phyloP scores from a whole-genome alignment of 2,113 vertebrate species.

The Myxocyprinus asiaticus region DNA sequence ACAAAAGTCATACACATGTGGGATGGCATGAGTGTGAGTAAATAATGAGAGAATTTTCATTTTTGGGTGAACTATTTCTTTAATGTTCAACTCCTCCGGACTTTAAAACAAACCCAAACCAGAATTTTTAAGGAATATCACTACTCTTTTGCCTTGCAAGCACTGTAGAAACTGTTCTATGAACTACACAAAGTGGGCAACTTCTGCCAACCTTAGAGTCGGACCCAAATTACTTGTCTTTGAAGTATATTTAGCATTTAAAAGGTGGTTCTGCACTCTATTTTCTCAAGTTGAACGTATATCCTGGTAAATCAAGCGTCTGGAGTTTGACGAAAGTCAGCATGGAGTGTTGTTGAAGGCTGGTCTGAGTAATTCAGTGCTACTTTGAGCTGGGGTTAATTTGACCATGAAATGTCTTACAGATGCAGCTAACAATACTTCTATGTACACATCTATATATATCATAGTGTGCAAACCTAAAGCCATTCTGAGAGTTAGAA shows the following conservation, averaged over 20 bases:
- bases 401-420: conserved; percentile 48
- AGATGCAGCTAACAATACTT: conserved; percentile 40
- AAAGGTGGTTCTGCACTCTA: background rate
- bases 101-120: no score
- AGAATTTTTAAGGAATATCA: no score
- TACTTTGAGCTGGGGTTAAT: conserved; percentile 38
- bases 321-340: conserved; percentile 15
- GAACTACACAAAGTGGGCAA: background rate
- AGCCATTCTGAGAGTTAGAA: background rate
- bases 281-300: background rate
- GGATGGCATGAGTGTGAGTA: no score
- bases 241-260: conserved; percentile 1
- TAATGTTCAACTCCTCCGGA: no score
- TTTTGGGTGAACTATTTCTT: no score
- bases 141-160: no score
- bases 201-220: background rate
- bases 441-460: background rate
- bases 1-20: no score
- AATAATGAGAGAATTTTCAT: no score
- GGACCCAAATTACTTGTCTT: background rate
- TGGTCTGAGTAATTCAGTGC: conserved; percentile 24
- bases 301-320: background rate
- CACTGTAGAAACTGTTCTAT: background rate
- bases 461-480: background rate
- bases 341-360: conserved; percentile 25